A percentile compares a stretch with the other conserved stretches of the same genome.
phyloP scores from a whole-genome alignment of 2,113 vertebrate species.

The Typhlomys cinereus region DNA sequence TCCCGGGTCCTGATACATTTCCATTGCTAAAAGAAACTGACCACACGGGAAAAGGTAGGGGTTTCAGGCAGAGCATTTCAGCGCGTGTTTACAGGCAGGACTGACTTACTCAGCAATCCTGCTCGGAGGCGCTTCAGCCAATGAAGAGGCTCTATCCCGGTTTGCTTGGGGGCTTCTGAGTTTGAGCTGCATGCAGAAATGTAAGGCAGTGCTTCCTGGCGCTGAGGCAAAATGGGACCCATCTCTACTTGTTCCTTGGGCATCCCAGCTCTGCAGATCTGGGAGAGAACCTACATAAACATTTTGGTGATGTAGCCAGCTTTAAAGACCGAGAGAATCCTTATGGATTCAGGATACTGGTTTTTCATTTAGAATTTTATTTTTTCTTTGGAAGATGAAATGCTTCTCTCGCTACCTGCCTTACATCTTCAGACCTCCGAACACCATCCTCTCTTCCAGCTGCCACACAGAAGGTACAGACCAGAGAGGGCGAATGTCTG shows the following conservation, averaged over 20 bases:
- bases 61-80: conserved; percentile 71
- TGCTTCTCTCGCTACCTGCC: conserved; percentile 98
- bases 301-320: conserved; percentile 85
- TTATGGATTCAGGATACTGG: conserved; percentile 79
- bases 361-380: conserved; percentile 74
- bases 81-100: conserved; percentile 82
- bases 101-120: conserved; percentile 87
- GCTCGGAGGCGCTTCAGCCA: conserved; percentile 81
- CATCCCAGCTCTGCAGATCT: conserved; percentile 74
- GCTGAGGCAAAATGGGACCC: conserved; percentile 83
- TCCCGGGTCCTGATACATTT: conserved; percentile 67
- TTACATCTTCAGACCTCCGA: conserved; percentile 95
- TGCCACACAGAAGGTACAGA: conserved; percentile 96
- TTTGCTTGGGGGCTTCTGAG: conserved; percentile 83
- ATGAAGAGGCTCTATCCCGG: conserved; percentile 81
- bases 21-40: conserved; percentile 63
- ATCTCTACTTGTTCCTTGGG: conserved; percentile 72
- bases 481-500: conserved; percentile 75
- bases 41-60: conserved; percentile 63
- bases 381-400: conserved; percentile 92
- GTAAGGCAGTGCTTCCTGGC: conserved; percentile 78
- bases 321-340: conserved; percentile 74
- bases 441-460: conserved; percentile 95
- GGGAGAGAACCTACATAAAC: conserved; percentile 71
- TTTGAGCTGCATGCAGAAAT: conserved; percentile 83